phyloP scores from a whole-genome alignment of 1,140 invertebrate species.

The Megalonaias nervosa region DNA sequence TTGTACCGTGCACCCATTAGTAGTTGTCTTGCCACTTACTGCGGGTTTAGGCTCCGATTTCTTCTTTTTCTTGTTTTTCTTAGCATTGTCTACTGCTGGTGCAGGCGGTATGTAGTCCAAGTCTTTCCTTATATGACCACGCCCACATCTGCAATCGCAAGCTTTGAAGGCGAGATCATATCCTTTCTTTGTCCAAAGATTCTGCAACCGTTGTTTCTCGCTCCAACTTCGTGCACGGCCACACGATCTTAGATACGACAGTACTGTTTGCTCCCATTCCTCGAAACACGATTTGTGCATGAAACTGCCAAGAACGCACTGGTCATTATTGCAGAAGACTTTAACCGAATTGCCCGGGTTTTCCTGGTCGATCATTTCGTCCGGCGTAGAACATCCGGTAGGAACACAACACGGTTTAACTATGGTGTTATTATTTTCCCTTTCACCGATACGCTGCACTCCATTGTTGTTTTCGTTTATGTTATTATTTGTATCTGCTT shows the following conservation, averaged over 20 bases:
- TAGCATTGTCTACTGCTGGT: constrained; percentile 60
- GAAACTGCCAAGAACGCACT: constrained; percentile 87
- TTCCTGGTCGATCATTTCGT: constrained; percentile 78
- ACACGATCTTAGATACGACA: constrained; percentile 90
- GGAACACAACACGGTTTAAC: constrained; percentile 61
- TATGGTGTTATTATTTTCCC: constrained; percentile 27
- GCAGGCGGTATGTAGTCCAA: constrained; percentile 85
- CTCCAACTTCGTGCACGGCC: constrained; percentile 94
- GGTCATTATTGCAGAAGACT: constrained; percentile 96
- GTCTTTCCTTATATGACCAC: constrained; percentile 95
- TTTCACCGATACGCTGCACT: constrained; percentile 4
- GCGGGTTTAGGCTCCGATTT: constrained; percentile 44
- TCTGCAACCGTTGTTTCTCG: constrained; percentile 92
- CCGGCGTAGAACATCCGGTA: constrained; percentile 63
- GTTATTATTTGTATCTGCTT: constrained; percentile 61
- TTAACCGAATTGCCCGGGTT: constrained; percentile 84
- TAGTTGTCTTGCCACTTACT: constrained; percentile 59
- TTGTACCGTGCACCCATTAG: constrained; percentile 31
- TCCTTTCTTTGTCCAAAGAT: constrained; percentile 97
- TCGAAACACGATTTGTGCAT: constrained; percentile 98
- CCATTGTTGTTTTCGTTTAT: constrained; percentile 17
- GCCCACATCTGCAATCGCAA: constrained; percentile 84
- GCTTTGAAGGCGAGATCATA: constrained; percentile 93
- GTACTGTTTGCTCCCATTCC: constrained; percentile 89
- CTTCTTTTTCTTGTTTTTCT: constrained; percentile 72